These are phyloP conservation scores for Periophthalmus magnuspinnatus DNA, from an alignment of 2,797 vertebrate species.

Conservation along the genomic window DNA sequence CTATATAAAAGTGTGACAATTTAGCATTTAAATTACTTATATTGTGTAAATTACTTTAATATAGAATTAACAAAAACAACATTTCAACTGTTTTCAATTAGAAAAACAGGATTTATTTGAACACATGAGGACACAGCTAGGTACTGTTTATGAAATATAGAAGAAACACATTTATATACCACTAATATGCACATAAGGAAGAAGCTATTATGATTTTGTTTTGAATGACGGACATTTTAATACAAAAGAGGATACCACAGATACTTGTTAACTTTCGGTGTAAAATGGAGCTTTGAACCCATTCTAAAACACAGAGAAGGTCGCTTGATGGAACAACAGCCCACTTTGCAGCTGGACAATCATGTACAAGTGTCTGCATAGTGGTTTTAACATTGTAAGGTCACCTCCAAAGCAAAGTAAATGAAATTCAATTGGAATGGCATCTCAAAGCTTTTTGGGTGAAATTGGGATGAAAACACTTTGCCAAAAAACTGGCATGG, in stretches of 20 bases:
- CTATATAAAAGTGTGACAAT: no score
- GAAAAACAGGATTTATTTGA: no score
- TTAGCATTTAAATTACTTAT: no score
- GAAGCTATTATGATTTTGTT: no score
- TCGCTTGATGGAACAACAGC: not conserved
- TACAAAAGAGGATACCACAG: not conserved
- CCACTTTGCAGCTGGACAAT: not conserved
- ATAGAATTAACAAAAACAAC: no score
- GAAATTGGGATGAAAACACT: constrained; percentile 39
- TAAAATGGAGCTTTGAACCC: not conserved
- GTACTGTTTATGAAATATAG: no score
- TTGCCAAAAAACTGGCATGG: constrained; percentile 44
- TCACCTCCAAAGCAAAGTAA: constrained; percentile 19
- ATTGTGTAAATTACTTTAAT: no score
- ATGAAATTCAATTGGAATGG: constrained; percentile 35
- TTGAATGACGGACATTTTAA: not conserved
- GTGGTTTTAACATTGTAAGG: not conserved
- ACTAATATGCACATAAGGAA: no score
- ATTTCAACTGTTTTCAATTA: no score
- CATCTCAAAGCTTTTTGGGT: constrained; percentile 30
- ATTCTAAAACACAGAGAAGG: not conserved
- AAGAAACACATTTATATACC: no score
- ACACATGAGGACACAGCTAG: no score
- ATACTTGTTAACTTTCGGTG: not conserved
- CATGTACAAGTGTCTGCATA: not conserved